Conservation (phyloP, 2,797 vertebrate genomes). For the Sebastes dallii region DNA sequence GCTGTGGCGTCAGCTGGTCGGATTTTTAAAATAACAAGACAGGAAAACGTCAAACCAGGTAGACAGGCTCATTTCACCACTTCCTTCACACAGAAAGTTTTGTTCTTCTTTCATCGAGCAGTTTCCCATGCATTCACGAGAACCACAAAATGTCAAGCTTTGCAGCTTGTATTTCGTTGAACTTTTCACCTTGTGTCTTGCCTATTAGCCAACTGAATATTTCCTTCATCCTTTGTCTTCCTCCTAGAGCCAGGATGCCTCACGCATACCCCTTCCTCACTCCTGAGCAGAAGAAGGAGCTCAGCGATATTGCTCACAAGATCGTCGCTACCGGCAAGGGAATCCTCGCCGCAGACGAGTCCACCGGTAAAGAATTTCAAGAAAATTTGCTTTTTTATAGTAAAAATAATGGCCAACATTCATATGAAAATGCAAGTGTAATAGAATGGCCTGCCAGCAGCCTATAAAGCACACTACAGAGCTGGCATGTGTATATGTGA, state of each 20-base stretch:
- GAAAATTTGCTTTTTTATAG: too few species aligned
- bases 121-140: background rate
- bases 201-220: background rate
- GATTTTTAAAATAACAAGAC: background rate
- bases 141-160: background rate
- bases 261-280: slow-evolving; percentile 88
- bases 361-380: slow-evolving; percentile 82
- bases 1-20: fast-evolving
- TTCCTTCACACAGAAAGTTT: background rate
- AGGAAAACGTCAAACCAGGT: background rate
- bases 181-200: background rate
- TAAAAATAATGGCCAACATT: background rate
- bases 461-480: background rate
- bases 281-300: slow-evolving; percentile 96
- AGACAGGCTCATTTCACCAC: background rate
- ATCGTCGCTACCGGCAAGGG: slow-evolving; percentile 92
- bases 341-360: slow-evolving; percentile 94
- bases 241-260: slow-evolving; percentile 84
- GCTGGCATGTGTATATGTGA: background rate
- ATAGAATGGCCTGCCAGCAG: background rate
- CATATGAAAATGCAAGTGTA: background rate
- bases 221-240: background rate
- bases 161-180: background rate
- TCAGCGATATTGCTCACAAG: slow-evolving; percentile 87
- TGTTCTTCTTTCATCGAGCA: background rate